A percentile compares a stretch with the other conserved stretches of the same genome.
Evolutionary conservation across 2,113 vertebrate genomes (phyloP).

Genomic region (Camelus dromedarius): DNA sequence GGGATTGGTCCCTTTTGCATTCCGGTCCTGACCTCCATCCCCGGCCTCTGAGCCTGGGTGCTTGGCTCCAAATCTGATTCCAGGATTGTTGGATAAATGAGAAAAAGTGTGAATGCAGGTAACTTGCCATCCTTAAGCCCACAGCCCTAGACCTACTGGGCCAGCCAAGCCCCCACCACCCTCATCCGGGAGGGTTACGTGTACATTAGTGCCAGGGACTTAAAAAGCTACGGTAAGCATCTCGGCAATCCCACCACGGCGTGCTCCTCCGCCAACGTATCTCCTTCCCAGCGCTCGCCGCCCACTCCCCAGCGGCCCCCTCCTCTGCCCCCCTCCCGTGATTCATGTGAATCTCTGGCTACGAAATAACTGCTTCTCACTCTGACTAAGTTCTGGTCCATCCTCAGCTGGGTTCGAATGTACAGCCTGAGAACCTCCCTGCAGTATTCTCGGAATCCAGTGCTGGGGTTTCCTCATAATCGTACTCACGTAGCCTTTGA

Average conservation of each 20-base stretch:
- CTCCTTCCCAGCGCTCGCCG: not conserved
- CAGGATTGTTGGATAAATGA: not conserved
- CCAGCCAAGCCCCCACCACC: fast-evolving
- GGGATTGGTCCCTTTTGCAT: not conserved
- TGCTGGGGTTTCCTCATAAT: not conserved
- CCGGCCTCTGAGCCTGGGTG: not conserved
- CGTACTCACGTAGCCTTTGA: not conserved
- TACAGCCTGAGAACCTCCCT: not conserved
- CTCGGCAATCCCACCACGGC: not conserved
- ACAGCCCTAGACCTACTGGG: fast-evolving
- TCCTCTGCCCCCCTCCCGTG: too few species aligned
- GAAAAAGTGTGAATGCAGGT: not conserved
- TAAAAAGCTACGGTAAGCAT: not conserved
- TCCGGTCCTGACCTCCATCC: not conserved
- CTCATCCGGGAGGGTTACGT: not conserved
- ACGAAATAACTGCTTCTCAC: not conserved
- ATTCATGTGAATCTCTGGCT: not conserved
- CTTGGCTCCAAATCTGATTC: not conserved
- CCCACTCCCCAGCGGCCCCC: not conserved
- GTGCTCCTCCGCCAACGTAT: not conserved
- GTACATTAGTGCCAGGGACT: not conserved
- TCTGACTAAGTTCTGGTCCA: not conserved
- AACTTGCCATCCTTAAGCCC: too few species aligned
- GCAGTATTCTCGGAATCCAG: not conserved
- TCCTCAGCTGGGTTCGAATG: not conserved